Conservation (phyloP, 2,888 invertebrate genomes). For the Cosmia trapezina region DNA sequence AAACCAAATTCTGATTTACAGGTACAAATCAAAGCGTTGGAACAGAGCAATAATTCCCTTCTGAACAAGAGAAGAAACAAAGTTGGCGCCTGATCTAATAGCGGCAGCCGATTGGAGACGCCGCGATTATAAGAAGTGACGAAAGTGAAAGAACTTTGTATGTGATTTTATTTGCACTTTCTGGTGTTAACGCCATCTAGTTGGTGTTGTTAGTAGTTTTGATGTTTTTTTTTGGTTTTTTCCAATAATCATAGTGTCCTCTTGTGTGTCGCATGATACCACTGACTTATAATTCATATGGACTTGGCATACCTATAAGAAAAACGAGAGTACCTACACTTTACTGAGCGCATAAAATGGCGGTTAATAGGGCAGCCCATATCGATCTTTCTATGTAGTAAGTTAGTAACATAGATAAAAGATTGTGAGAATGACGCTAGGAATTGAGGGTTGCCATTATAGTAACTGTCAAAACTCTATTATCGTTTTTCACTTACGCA, state of each 20-base stretch:
- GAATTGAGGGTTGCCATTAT: too few species aligned
- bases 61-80: constrained; percentile 95
- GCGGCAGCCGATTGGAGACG: constrained; percentile 17
- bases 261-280: too few species aligned
- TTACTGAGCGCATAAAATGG: too few species aligned
- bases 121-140: constrained; percentile 31
- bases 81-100: constrained; percentile 82
- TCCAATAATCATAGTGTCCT: not conserved
- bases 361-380: too few species aligned
- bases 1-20: constrained; percentile 75
- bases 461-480: too few species aligned
- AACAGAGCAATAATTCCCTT: constrained; percentile 97
- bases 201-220: constrained; percentile 11
- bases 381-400: too few species aligned
- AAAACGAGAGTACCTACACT: too few species aligned
- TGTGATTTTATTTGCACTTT: constrained; percentile 38
- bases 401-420: too few species aligned
- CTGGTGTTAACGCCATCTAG: constrained; percentile 54
- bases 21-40: constrained; percentile 97
- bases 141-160: constrained; percentile 26
- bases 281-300: too few species aligned
- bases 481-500: too few species aligned
- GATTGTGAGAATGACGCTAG: too few species aligned
- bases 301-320: too few species aligned
- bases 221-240: constrained; percentile 29